These are phyloP conservation scores for Masticophis lateralis DNA, from an alignment of 2,797 vertebrate genomes.

Conservation along the genomic window DNA sequence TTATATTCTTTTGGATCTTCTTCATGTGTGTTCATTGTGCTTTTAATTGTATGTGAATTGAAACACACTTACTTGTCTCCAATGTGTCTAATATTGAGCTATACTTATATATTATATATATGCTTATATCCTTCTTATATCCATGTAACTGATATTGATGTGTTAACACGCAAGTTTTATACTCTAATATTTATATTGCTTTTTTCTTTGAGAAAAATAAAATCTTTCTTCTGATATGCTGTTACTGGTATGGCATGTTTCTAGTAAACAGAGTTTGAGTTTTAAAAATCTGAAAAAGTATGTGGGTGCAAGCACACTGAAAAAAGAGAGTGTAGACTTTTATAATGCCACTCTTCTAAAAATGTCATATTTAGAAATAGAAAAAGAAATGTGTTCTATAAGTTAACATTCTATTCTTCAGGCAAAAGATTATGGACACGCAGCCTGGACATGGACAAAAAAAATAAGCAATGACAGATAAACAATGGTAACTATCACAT, in stretches of 20 bases:
- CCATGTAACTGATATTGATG: constrained; percentile 79
- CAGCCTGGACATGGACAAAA: neutral
- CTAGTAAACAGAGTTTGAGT: neutral
- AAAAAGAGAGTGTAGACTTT: neutral
- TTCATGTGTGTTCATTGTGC: constrained; percentile 70
- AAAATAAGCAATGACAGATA: neutral
- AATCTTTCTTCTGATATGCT: constrained; percentile 84
- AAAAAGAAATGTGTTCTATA: neutral
- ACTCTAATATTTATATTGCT: constrained; percentile 99
- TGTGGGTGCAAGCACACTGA: neutral
- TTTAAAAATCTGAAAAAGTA: neutral
- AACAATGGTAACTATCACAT: neutral
- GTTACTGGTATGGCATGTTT: neutral
- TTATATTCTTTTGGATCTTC: constrained; percentile 57
- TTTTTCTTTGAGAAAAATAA: constrained; percentile 92
- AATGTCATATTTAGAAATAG: neutral
- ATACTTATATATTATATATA: constrained; percentile 79
- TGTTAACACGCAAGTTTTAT: constrained; percentile 96
- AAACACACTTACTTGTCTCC: constrained; percentile 69
- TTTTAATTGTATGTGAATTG: constrained; percentile 69
- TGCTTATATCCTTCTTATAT: constrained; percentile 79
- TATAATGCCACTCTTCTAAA: neutral
- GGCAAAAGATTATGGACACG: neutral
- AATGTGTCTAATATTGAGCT: constrained; percentile 75
- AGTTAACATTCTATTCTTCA: neutral